These are phyloP conservation scores for Sitta carolinensis DNA, from an alignment of 2,797 vertebrate species.

Conservation along the genomic window DNA sequence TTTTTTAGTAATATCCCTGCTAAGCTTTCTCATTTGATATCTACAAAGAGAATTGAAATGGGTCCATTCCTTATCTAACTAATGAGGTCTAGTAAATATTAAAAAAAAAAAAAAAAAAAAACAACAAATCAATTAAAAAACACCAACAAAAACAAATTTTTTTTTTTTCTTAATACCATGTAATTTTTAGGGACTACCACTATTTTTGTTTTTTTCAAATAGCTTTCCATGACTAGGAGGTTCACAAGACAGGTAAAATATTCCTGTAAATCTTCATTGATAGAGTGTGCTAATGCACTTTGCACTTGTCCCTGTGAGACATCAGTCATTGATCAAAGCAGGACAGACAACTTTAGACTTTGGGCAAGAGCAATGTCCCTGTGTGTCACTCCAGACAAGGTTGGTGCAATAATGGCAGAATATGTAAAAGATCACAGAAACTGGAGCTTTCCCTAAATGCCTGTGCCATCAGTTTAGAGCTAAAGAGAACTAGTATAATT, in stretches of 20 bases:
- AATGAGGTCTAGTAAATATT: neutral
- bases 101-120: neutral
- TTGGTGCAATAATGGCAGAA: neutral
- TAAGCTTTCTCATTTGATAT: neutral
- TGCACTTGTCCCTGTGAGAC: neutral
- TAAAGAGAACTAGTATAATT: neutral
- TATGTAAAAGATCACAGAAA: neutral
- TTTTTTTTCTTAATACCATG: neutral
- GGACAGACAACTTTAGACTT: neutral
- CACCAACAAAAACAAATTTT: too few relatives aligned
- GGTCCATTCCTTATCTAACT: neutral
- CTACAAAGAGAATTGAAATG: neutral
- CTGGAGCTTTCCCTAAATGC: neutral
- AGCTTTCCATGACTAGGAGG: accelerated
- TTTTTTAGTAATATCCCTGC: neutral
- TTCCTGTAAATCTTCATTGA: neutral
- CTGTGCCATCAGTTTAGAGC: neutral
- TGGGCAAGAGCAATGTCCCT: neutral
- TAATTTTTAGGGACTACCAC: neutral
- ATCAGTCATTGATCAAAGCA: neutral
- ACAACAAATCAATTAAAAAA: neutral
- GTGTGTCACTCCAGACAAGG: neutral
- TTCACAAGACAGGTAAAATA: neutral
- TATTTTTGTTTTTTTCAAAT: neutral
- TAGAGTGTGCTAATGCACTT: neutral